Percentiles rank a stretch among this genome's conserved stretches.
Conservation (phyloP, 2,113 vertebrate genomes). For the Picathartes gymnocephalus region DNA sequence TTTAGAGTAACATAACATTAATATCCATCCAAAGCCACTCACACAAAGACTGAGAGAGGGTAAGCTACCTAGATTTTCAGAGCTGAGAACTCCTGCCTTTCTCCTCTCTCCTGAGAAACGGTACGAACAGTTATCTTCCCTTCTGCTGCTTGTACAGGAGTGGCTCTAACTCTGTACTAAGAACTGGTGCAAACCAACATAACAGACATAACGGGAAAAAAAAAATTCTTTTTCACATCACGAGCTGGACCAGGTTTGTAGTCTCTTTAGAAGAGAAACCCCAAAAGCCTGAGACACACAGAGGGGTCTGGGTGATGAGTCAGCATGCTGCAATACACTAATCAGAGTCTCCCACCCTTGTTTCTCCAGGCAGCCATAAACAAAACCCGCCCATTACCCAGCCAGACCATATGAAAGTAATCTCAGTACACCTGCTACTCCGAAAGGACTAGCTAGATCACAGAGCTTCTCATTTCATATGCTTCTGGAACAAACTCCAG, state of each 20-base stretch:
- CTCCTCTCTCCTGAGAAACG: neutral
- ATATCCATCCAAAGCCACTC: neutral
- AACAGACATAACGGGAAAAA: neutral
- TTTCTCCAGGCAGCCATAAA: neutral
- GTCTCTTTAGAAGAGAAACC: neutral
- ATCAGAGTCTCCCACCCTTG: neutral
- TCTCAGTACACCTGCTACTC: neutral
- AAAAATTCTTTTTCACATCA: neutral
- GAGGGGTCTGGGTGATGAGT: neutral
- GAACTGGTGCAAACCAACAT: neutral
- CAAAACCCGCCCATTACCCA: neutral
- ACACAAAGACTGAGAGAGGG: neutral
- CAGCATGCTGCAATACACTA: accelerated
- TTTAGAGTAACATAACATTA: neutral
- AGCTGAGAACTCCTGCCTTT: neutral
- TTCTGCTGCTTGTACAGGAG: neutral
- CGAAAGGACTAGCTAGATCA: neutral
- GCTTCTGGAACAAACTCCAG: neutral
- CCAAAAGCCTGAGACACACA: neutral
- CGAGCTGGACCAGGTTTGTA: neutral
- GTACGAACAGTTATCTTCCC: neutral
- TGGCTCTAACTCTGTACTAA: neutral
- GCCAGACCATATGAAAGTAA: neutral
- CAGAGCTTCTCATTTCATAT: neutral
- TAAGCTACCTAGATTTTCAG: neutral